phyloP scores from a whole-genome alignment of 2,888 invertebrate species.

The Argynnis bischoffii region DNA sequence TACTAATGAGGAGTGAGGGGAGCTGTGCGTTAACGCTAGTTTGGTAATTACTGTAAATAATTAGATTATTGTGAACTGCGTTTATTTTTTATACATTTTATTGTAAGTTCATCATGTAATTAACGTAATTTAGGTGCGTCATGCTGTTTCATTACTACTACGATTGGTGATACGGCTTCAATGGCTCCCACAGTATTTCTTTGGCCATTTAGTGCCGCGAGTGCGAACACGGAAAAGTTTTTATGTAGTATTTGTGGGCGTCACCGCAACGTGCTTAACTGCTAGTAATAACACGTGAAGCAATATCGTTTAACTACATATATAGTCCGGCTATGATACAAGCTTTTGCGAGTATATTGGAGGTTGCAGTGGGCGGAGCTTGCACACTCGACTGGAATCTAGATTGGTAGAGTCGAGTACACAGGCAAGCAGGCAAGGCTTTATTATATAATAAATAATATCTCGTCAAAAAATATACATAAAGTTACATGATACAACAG shows the following conservation, averaged over 20 bases:
- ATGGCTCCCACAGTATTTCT: background rate
- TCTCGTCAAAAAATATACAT: no score
- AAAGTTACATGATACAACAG: no score
- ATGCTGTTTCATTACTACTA: no score
- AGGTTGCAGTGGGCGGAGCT: slow-evolving; percentile 15
- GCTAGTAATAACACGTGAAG: background rate
- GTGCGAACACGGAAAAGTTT: background rate
- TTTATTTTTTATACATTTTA: no score
- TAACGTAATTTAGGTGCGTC: no score
- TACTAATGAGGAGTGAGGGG: no score
- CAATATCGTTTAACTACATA: background rate
- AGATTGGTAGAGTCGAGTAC: slow-evolving; percentile 16
- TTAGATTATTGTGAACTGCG: no score
- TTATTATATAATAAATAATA: no score
- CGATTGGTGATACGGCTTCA: background rate
- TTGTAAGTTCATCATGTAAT: no score
- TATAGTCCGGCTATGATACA: background rate
- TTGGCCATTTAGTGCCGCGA: background rate
- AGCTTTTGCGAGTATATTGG: background rate
- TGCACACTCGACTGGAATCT: slow-evolving; percentile 6
- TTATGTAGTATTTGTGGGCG: background rate
- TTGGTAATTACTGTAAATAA: no score
- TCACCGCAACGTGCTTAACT: background rate
- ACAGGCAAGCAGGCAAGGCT: background rate
- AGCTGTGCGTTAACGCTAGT: no score